These are phyloP conservation scores for Tachuris rubrigastra DNA, from an alignment of 2,113 vertebrate species.

Conservation along the genomic window DNA sequence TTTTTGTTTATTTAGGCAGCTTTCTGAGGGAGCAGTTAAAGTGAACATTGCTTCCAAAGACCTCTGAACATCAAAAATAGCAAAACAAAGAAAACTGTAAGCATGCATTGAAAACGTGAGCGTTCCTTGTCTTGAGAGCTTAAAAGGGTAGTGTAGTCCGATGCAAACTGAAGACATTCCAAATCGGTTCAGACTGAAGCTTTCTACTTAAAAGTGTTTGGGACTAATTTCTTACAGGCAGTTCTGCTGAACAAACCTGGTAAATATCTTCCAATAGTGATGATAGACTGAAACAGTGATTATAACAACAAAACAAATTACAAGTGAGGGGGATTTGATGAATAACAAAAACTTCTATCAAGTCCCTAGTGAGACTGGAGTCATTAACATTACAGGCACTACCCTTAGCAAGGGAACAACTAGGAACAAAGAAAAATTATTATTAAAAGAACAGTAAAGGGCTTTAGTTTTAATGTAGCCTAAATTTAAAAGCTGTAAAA, in stretches of 20 bases:
- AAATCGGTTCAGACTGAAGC: neutral
- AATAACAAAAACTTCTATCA: neutral
- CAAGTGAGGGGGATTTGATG: neutral
- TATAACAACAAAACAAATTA: neutral
- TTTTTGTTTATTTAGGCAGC: neutral
- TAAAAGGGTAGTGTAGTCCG: neutral
- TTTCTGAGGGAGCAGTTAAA: neutral
- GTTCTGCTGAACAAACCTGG: neutral
- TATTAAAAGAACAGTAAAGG: constrained; percentile 30
- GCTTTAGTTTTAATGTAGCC: neutral
- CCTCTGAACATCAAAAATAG: neutral
- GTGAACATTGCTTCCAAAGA: neutral
- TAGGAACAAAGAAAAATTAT: neutral
- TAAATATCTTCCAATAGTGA: neutral
- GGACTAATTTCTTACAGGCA: constrained; percentile 22
- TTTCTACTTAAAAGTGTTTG: constrained; percentile 17
- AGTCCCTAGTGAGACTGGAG: neutral
- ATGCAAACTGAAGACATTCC: neutral
- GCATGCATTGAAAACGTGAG: neutral
- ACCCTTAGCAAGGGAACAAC: neutral
- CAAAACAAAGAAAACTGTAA: neutral
- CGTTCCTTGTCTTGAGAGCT: neutral
- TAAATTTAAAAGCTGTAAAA: constrained; percentile 14
- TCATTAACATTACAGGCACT: neutral
- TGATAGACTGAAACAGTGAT: neutral